phyloP scores from a whole-genome alignment of 1,140 invertebrate species.

The Diplogasteroides magnus region DNA sequence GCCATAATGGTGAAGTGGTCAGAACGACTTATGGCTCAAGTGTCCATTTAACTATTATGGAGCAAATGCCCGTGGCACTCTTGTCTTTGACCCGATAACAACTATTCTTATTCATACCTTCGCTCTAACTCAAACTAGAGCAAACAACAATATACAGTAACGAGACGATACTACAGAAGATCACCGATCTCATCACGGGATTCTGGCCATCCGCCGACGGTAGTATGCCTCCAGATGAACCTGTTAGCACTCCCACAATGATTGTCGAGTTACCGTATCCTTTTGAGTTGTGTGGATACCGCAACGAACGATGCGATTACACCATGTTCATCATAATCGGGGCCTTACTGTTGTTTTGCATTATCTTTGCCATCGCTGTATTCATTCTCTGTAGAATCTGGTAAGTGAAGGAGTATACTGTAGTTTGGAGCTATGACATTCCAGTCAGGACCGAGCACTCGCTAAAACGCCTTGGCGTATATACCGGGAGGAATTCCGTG shows the following conservation, averaged over 20 bases:
- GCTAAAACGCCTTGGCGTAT: constrained; percentile 50
- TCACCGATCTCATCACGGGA: constrained; percentile 47
- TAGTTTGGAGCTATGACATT: constrained; percentile 14
- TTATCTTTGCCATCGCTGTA: constrained; percentile 26
- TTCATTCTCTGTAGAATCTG: constrained; percentile 41
- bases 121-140: neutral
- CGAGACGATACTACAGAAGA: constrained; percentile 31
- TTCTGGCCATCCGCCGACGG: constrained; percentile 52
- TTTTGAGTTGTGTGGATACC: constrained; percentile 37
- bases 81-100: too few species aligned
- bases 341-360: constrained; percentile 31
- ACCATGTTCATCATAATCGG: constrained; percentile 44
- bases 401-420: constrained; percentile 7
- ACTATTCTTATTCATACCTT: neutral
- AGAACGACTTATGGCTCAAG: too few species aligned
- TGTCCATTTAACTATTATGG: too few species aligned
- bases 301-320: constrained; percentile 52
- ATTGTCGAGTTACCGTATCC: too few species aligned
- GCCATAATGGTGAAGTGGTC: too few species aligned
- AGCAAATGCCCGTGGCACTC: too few species aligned
- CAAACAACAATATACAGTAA: too few species aligned
- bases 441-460: constrained; percentile 44
- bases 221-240: constrained; percentile 38
- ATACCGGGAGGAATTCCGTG: constrained; percentile 48
- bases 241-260: too few species aligned